Percentiles rank a stretch among this genome's conserved stretches.
Evolutionary conservation across 2,888 invertebrate genomes (phyloP).

Genomic region (Conistra vaccinii): DNA sequence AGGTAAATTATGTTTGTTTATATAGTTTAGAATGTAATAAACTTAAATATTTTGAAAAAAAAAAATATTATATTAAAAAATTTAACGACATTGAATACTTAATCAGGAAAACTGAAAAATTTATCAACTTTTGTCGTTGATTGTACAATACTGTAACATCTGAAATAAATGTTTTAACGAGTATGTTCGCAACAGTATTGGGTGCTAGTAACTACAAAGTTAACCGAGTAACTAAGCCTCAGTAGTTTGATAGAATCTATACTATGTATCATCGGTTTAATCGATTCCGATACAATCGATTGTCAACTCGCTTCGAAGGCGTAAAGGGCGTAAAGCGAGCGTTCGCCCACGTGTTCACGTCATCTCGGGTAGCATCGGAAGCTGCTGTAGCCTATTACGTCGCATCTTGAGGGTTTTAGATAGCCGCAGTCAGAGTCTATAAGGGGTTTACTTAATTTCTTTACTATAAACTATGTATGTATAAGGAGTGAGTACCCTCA

Average conservation of each 20-base stretch:
- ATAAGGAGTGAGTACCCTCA: not conserved
- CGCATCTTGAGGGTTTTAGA: not conserved
- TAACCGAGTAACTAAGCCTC: not conserved
- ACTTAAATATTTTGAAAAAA: no score
- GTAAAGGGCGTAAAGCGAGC: conserved; percentile 33
- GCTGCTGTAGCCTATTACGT: conserved; percentile 12
- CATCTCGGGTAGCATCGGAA: conserved; percentile 40
- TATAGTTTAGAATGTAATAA: no score
- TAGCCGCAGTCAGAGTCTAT: not conserved
- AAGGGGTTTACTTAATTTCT: not conserved
- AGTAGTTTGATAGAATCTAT: conserved; percentile 34
- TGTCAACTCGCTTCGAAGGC: conserved; percentile 44
- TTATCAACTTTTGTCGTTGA: no score
- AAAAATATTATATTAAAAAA: no score
- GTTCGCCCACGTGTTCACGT: conserved; percentile 32
- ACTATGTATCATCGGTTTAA: conserved; percentile 45
- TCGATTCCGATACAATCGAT: conserved; percentile 54
- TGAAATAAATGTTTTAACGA: no score
- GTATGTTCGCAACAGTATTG: conserved; percentile 5
- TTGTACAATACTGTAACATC: no score
- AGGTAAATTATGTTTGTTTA: no score
- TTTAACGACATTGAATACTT: no score
- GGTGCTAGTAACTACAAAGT: conserved; percentile 22
- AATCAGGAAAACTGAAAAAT: no score
- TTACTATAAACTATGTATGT: not conserved